Evolutionary conservation across 2,797 vertebrate species (phyloP).

Genomic region (Paratrypauchen microcephalus): DNA sequence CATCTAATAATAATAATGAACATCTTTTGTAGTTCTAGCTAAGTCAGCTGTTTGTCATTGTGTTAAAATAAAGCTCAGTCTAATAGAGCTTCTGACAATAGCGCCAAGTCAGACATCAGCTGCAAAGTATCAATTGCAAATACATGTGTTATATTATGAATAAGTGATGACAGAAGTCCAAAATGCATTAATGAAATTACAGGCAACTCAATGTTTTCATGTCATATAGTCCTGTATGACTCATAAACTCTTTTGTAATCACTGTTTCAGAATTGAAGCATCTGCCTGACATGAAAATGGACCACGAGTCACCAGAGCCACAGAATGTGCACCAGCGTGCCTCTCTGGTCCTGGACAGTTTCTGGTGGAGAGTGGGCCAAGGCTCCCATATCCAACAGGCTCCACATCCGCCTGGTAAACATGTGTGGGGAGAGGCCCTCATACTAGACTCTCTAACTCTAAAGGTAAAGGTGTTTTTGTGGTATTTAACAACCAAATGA

Average conservation of each 20-base stretch:
- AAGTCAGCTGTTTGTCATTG: too few relatives aligned
- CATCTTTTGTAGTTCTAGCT: too few relatives aligned
- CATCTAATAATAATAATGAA: too few relatives aligned
- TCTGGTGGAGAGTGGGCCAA: conserved; percentile 97
- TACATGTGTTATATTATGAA: neutral
- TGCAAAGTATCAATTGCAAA: too few relatives aligned
- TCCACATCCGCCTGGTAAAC: conserved; percentile 91
- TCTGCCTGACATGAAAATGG: conserved; percentile 69
- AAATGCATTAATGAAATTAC: neutral
- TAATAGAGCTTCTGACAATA: too few relatives aligned
- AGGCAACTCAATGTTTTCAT: neutral
- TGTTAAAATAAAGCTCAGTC: too few relatives aligned
- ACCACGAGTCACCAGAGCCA: conserved; percentile 79
- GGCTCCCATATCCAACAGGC: conserved; percentile 97
- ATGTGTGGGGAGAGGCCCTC: conserved; percentile 96
- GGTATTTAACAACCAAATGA: neutral
- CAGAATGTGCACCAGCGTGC: conserved; percentile 85
- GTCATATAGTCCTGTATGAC: neutral
- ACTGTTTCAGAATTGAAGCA: conserved; percentile 74
- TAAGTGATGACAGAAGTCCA: neutral
- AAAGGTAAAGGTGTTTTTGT: conserved; percentile 77
- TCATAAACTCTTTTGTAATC: neutral
- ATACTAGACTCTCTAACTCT: conserved; percentile 89
- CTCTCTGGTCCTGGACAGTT: conserved; percentile 86
- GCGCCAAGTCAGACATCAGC: too few relatives aligned